Conservation (phyloP, 2,797 vertebrate species). For the Molossus molossus region DNA sequence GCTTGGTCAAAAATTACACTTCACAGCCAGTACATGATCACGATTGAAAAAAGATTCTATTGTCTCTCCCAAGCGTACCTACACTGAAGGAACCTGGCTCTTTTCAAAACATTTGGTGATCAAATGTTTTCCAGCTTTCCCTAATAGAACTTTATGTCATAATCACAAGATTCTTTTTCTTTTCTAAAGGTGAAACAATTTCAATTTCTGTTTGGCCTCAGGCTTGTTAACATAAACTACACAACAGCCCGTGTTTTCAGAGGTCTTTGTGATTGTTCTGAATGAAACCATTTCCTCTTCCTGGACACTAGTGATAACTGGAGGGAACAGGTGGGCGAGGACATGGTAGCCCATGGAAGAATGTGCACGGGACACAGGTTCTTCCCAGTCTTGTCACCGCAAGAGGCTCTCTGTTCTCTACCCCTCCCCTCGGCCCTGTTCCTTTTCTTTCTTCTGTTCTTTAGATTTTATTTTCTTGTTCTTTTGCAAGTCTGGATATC, state of each 20-base stretch:
- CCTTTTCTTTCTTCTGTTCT: neutral
- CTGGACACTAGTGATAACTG: neutral
- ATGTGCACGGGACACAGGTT: rapidly evolving
- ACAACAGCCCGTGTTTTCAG: neutral
- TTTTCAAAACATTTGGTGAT: constrained; percentile 44
- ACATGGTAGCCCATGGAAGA: rapidly evolving
- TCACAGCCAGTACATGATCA: neutral
- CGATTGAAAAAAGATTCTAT: constrained; percentile 38
- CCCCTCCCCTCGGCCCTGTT: neutral
- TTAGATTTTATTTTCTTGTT: neutral
- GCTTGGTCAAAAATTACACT: constrained; percentile 59
- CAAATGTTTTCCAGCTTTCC: neutral
- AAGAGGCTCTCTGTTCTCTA: neutral
- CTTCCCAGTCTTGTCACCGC: neutral
- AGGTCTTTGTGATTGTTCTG: neutral
- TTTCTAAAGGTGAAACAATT: constrained; percentile 74
- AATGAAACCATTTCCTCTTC: neutral
- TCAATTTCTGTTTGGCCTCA: constrained; percentile 78
- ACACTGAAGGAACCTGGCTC: neutral
- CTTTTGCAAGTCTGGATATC: neutral
- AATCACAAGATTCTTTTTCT: constrained; percentile 50
- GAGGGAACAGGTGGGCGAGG: neutral
- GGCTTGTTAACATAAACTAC: neutral
- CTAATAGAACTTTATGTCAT: neutral
- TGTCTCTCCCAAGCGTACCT: neutral